phyloP scores from a whole-genome alignment of 1,140 invertebrate species.

The Bombus confusus region DNA sequence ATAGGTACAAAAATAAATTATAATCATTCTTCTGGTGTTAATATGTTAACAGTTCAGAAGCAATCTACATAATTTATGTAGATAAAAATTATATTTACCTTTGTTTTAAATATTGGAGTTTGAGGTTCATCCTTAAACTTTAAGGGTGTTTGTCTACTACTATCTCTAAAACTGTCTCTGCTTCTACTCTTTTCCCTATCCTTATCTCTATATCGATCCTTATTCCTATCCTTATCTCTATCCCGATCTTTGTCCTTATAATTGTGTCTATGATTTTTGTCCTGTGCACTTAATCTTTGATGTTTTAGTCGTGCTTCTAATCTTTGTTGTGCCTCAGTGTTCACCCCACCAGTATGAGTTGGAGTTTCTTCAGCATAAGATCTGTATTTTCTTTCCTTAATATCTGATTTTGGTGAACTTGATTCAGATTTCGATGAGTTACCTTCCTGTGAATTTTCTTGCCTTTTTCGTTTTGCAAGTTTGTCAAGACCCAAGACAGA shows the following conservation, averaged over 20 bases:
- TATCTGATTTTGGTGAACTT: slow-evolving; percentile 70
- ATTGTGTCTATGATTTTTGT: slow-evolving; percentile 56
- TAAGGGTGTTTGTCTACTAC: slow-evolving; percentile 82
- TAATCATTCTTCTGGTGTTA: too few species aligned
- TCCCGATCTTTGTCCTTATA: slow-evolving; percentile 70
- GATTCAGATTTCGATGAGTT: slow-evolving; percentile 71
- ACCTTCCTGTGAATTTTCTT: slow-evolving; percentile 80
- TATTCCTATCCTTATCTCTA: slow-evolving; percentile 69
- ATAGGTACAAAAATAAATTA: too few species aligned
- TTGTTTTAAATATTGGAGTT: slow-evolving; percentile 86
- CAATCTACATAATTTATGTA: too few species aligned
- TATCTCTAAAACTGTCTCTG: slow-evolving; percentile 73
- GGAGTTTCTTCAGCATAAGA: slow-evolving; percentile 93
- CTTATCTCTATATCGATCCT: slow-evolving; percentile 67
- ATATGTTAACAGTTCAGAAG: too few species aligned
- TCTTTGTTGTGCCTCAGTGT: slow-evolving; percentile 88
- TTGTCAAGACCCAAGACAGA: slow-evolving; percentile 95
- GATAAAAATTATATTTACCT: slow-evolving; percentile 55
- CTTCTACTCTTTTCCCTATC: slow-evolving; percentile 69
- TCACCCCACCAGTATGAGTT: slow-evolving; percentile 95
- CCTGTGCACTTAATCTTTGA: slow-evolving; percentile 82
- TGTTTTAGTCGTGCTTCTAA: slow-evolving; percentile 86
- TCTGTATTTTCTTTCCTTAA: slow-evolving; percentile 88
- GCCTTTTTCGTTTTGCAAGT: slow-evolving; percentile 89
- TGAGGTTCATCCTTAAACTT: slow-evolving; percentile 90